Evolutionary conservation across 2,797 vertebrate genomes (phyloP), one percentile per base, ranked within the genome.

Genomic region (Pipistrellus pygmaeus): DNA sequence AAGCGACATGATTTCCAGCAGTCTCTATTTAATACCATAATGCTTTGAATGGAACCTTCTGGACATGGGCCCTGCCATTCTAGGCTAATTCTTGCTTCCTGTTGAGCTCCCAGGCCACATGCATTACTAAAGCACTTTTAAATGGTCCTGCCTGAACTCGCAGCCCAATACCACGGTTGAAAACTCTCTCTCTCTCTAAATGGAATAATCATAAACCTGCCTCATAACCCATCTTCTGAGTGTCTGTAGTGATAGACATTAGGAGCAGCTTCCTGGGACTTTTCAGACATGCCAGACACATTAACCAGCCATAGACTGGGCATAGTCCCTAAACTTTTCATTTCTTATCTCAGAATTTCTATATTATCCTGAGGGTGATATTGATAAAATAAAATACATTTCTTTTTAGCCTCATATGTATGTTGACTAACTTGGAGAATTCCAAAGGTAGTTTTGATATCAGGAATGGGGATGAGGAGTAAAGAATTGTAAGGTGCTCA

Each of bases 31-130:
- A 64, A 76, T 88, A 62, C 64, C 17, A 1, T 85, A 81, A n/a
- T 53, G 57, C 87, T 91, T 91, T 27, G 64, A 85, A 12, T 91
- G 62, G 93, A 95, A 81, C 86, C 82, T 94, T 93, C 69, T 96
- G 72, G 51, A 94, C 71, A 71, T 30, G 64, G 32, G 75, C 64
- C 77, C 72, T 82, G 69, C 62, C 44, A 9, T 87, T 94, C 38
- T 62, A 78, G 30, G 73, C 32, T 91, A 73, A 85, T 93, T 88
- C 90, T 91, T 89, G 18, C 68, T 96, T 95, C 69, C 72, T 76
- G 18, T 94, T 46, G 32, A 23, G 48, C 83, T 57, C 71, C 64
- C 38, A 86, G 85, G 68, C 64, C 62, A 72, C n/a, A 5, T 48
- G 9, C 10, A 10, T 92, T 64, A 73, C 46, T 51, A 55, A 75